Base-by-base conservation (phyloP, 2,888 invertebrate species). In the Chrysodeixis includens region DNA sequence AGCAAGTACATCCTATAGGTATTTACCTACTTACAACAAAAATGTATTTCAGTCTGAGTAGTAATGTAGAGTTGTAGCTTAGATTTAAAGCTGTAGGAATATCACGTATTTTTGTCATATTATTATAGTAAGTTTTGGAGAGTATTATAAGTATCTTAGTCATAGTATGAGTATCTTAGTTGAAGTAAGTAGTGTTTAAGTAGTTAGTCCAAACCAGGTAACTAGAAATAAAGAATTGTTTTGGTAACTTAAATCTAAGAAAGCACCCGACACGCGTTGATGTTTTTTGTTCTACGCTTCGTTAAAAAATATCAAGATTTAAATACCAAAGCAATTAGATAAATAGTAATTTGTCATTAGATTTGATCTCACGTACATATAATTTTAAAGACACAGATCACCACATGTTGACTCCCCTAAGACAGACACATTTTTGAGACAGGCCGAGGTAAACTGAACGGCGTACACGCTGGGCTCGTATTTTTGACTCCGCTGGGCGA, bases 361-460 rank as follows among this genome's bases (percentile, higher is more conserved):
- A n/a, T 40, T 16, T 1, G 62, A 56, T 12, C 58, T 20, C 56
- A 63, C 49, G 59, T 66, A 20, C 60, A 69, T 59, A 16, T 16
- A 40, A 71, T 63, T 32, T 16, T 0, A 6, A 26, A 26, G 9
- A 64, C 54, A 52, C 51, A 44, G 49, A 64, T 49, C 22, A 30
- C 54, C 71, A 64, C 51, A 49, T 71, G 62, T 75, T 69, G 57
- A 40, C 56, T 71, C 76, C 69, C 66, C 74, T 81, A 81, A 81
- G 79, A 75, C 71, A 49, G 52, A 62, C 75, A 75, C 67, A 73
- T 92, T 92, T 93, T 85, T 91, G 93, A 93, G 94, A 91, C 94
- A 94, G 95, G 94, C 85, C 90, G 92, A 75, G 90, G 90, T 82
- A 93, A 90, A 90, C 90, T 94, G 88, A 90, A 84, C 85, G 95